phyloP scores from a whole-genome alignment of 2,113 vertebrate species.

The Riparia riparia region DNA sequence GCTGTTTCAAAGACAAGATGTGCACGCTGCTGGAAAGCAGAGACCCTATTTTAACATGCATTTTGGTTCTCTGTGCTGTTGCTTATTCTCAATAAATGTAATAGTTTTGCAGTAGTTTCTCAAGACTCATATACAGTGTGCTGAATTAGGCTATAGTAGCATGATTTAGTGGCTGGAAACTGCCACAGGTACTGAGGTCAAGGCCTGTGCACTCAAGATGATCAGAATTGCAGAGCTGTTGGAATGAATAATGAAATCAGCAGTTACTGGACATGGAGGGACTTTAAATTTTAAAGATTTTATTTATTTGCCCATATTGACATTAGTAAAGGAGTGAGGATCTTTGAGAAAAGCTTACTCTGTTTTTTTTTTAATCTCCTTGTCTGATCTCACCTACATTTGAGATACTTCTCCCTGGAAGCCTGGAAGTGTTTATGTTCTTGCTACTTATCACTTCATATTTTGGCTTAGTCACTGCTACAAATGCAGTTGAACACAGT shows the following conservation, averaged over 20 bases:
- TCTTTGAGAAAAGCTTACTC: not conserved
- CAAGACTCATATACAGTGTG: not conserved
- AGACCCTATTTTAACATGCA: not conserved
- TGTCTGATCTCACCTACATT: not conserved
- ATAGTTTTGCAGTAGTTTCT: not conserved
- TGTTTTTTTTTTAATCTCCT: rapidly evolving
- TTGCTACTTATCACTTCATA: not conserved
- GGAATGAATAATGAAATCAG: not conserved
- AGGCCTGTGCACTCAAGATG: not conserved
- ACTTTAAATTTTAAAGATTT: rapidly evolving
- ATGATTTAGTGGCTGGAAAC: not conserved
- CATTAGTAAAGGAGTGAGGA: not conserved
- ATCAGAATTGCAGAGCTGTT: not conserved
- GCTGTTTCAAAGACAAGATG: not conserved
- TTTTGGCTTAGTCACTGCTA: not conserved
- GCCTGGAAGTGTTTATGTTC: not conserved
- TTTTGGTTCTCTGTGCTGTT: not conserved
- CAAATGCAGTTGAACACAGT: not conserved
- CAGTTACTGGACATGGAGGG: not conserved
- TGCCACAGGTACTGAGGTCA: not conserved
- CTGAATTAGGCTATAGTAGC: not conserved
- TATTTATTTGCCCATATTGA: not conserved
- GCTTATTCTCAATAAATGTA: not conserved
- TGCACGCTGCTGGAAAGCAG: not conserved
- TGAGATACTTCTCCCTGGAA: not conserved